Evolutionary conservation across 2,888 invertebrate species (phyloP), one percentile per base, ranked within the genome.

Genomic region (Spisula subtruncata): DNA sequence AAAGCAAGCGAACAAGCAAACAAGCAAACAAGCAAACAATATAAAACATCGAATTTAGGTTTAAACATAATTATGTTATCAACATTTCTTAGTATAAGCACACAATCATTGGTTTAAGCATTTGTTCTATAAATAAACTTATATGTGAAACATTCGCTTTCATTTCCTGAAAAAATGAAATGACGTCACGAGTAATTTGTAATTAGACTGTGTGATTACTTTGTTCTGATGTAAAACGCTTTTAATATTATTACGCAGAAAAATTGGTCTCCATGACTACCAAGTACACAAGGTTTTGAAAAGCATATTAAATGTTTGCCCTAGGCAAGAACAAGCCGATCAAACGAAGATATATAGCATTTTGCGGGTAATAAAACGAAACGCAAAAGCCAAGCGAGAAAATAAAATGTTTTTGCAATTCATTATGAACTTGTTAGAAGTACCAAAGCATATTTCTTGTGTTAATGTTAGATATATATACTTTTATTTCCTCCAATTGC

Each of bases 281-380:
- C 1, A 35, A 35, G 35, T 35, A 18, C 35, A 18, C 35, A 32
- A 75, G 16, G 75, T 1, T 35, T 75, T 35, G 35, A 75, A 75
- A 32, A 75, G 5, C 35, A 75, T 25, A 75, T 75, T 32, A 35
- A 75, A 75, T 75, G 32, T 75, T 75, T 75, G 75, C 75, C 75
- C 25, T 75, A 32, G 75, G 75, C 75, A 25, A 25, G 35, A 75
- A 75, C 32, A 75, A 75, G 75, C 2, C n/a, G 75, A 75, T 75
- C 75, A 75, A 75, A 75, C 75, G 75, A 32, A 32, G 75, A 32
- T 16, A 18, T 75, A 35, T 75, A 35, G n/a, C 35, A 75, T 75
- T 18, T 75, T 32, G 75, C 35, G 32, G 75, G 75, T 18, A 75
- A 35, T 75, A 75, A 75, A 75, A 75, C 25, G n/a, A 66, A n/a